A percentile compares a stretch with the other conserved stretches of the same genome.
phyloP scores from a whole-genome alignment of 1,140 invertebrate genomes.

The Ceratoteleas bidentatus region DNA sequence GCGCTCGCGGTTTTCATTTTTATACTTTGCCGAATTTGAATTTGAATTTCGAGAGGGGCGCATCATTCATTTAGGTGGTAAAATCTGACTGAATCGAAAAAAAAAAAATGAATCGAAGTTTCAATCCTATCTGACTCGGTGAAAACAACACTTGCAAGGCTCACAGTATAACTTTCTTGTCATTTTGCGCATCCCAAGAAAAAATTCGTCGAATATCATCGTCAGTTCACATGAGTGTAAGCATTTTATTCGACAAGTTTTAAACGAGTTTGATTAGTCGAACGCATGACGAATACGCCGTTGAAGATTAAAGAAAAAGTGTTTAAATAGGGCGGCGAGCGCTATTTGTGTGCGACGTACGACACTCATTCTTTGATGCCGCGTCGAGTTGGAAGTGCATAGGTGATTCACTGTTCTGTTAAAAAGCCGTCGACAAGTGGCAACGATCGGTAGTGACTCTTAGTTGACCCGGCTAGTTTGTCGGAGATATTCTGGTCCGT shows the following conservation, averaged over 20 bases:
- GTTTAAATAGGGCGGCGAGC: constrained; percentile 59
- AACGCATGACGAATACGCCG: constrained; percentile 57
- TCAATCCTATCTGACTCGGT: too few relatives aligned
- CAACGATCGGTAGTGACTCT: constrained; percentile 71
- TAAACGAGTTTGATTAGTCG: constrained; percentile 53
- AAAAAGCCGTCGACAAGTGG: constrained; percentile 65
- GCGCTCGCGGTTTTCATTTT: constrained; percentile 23
- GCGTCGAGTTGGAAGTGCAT: constrained; percentile 59
- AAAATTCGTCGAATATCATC: not conserved
- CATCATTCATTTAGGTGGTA: constrained; percentile 8
- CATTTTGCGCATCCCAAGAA: not conserved
- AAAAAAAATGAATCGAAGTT: too few relatives aligned
- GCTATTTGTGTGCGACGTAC: constrained; percentile 47
- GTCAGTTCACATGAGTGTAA: constrained; percentile 30
- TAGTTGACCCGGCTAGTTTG: constrained; percentile 75
- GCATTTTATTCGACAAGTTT: constrained; percentile 41
- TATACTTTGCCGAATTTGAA: not conserved
- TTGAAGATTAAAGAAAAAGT: constrained; percentile 57
- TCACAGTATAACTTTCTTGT: too few relatives aligned
- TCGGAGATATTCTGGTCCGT: constrained; percentile 71
- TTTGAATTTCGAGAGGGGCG: not conserved
- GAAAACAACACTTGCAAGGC: too few relatives aligned
- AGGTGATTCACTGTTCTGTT: constrained; percentile 60
- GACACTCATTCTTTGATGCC: constrained; percentile 55
- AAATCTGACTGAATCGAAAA: too few relatives aligned